Base-by-base conservation (phyloP, 2,888 invertebrate genomes). In the Calliphora vomitoria region DNA sequence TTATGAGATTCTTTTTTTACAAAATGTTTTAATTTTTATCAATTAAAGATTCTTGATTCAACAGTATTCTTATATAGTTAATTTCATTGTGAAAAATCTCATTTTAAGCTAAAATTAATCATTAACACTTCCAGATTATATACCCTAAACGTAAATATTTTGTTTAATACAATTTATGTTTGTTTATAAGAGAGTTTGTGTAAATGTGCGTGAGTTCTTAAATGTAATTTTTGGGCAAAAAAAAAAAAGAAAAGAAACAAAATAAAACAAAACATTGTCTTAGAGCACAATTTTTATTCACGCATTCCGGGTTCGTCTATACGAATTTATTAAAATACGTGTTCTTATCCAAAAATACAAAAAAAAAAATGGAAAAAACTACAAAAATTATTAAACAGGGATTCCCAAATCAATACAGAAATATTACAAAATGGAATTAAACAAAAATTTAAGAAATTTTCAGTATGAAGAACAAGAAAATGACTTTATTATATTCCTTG, bases 271-370 rank as follows among this genome's bases (percentile, higher is more conserved):
- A 62, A 38, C 15, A 38, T 69, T 38, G 60, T 60, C 60, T 62
- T 71, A 50, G 53, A 72, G 15, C 38, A 25, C 53, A 62, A 31
- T 53, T 64, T 44, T 62, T 81, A 53, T 81, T 72, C 64, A 64
- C 25, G 41, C 18, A 64, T 41, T 81, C 5, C 4, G 41, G n/a
- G 50, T 44, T 64, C 41, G 20, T 64, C 55, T 53, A 31, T 72
- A 55, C 25, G 41, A 81, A 81, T 81, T 81, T 81, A 72, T 18
- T 41, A 11, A 72, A 72, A 79, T 72, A 72, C 81, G 72, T 81
- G 81, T 64, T 41, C 41, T 41, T 11, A 53, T 64, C n/a, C 50
- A 38, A 1, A 69, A 15, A 62, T 60, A 53, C 8, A 47, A 47
- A 35, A 80, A 13, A 69, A 10, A n/a, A n/a, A n/a, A n/a, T n/a